phyloP scores from a whole-genome alignment of 2,888 invertebrate genomes.

The Drosophila recens region DNA sequence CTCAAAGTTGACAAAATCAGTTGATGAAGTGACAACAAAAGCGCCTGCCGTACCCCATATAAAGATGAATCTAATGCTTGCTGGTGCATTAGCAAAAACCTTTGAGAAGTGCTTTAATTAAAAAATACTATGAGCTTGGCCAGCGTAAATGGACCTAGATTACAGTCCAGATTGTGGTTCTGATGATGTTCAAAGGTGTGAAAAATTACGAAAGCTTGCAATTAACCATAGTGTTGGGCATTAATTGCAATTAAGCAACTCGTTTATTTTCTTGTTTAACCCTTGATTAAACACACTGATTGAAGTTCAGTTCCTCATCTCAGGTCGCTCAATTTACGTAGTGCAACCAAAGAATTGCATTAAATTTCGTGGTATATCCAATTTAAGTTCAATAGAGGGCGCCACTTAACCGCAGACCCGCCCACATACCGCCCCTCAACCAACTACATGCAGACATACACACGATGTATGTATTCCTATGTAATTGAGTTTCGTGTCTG shows the following conservation, averaged over 20 bases:
- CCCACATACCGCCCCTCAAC: conserved; percentile 14
- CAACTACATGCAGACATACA: conserved; percentile 14
- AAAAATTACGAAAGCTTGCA: conserved; percentile 31
- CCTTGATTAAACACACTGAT: conserved; percentile 46
- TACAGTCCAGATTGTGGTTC: neutral
- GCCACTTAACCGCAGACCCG: conserved; percentile 34
- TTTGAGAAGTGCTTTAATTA: conserved; percentile 48
- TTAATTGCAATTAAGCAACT: conserved; percentile 28
- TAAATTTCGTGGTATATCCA: conserved; percentile 60
- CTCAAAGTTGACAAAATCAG: conserved; percentile 56
- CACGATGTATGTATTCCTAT: neutral
- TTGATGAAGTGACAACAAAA: conserved; percentile 43
- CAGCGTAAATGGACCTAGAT: conserved; percentile 4
- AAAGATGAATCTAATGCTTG: neutral
- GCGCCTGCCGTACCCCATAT: conserved; percentile 14
- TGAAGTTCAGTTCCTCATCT: conserved; percentile 31
- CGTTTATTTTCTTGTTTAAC: conserved; percentile 40
- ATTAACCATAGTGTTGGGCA: conserved; percentile 32
- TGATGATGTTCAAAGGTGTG: conserved; percentile 11
- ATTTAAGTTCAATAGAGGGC: conserved; percentile 57
- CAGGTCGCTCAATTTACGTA: conserved; percentile 35
- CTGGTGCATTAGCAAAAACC: conserved; percentile 34
- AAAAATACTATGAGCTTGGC: conserved; percentile 11
- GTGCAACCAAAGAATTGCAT: conserved; percentile 59
- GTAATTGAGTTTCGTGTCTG: conserved; percentile 48